These are phyloP conservation scores for Magallana gigas DNA, from an alignment of 1,140 invertebrate genomes.

Conservation along the genomic window DNA sequence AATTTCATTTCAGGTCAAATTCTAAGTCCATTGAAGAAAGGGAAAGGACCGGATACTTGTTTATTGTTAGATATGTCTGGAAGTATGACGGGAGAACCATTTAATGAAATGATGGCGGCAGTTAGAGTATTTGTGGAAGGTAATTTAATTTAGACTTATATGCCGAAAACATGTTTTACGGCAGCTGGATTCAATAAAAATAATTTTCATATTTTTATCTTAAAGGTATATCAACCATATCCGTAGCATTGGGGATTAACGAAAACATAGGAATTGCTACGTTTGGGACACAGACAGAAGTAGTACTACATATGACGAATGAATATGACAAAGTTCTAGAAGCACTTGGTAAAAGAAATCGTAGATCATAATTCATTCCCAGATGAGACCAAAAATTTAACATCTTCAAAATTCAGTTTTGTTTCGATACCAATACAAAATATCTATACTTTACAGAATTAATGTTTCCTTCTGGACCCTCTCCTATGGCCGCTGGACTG, in stretches of 20 bases:
- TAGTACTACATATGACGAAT: constrained; percentile 33
- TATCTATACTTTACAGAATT: neutral
- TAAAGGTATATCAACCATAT: neutral
- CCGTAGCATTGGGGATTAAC: neutral
- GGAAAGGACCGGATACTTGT: constrained; percentile 30
- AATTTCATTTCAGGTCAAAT: neutral
- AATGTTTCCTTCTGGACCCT: neutral
- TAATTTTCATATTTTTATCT: too few species aligned
- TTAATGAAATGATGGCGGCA: constrained; percentile 43
- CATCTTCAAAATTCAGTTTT: too few species aligned
- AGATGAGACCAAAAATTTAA: too few species aligned
- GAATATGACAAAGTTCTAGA: constrained; percentile 1
- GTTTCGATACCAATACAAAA: too few species aligned
- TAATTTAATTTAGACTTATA: neutral
- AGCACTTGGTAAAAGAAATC: neutral
- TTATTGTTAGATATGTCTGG: constrained; percentile 43
- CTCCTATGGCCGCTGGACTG: constrained; percentile 28
- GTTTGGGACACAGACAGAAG: constrained; percentile 22
- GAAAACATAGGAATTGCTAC: constrained; percentile 37
- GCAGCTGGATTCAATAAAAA: too few species aligned
- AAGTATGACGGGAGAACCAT: constrained; percentile 44
- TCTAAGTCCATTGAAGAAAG: neutral
- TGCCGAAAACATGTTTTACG: too few species aligned
- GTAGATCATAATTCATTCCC: too few species aligned
- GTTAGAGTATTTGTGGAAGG: constrained; percentile 28